These are phyloP conservation scores for Polyommatus icarus DNA, from an alignment of 2,888 invertebrate species.

Conservation along the genomic window DNA sequence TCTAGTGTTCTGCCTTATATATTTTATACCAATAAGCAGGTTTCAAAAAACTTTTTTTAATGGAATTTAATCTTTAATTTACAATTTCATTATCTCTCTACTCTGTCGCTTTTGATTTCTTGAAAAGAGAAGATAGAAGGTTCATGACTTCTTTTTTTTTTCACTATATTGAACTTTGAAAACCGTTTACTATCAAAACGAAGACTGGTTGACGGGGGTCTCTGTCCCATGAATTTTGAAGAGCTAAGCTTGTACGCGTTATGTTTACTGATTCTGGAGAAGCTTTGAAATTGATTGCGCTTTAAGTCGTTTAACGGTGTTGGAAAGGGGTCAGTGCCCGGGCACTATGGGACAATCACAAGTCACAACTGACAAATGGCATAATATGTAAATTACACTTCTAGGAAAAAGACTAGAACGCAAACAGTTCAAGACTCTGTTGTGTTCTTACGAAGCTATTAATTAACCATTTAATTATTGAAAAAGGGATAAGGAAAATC, in stretches of 20 bases:
- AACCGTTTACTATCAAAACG: neutral
- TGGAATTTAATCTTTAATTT: too few relatives aligned
- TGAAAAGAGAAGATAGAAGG: neutral
- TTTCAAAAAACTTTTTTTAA: too few relatives aligned
- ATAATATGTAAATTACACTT: constrained; percentile 16
- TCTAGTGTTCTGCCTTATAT: too few relatives aligned
- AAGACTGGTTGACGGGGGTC: neutral
- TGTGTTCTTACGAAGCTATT: neutral
- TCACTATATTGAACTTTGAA: neutral
- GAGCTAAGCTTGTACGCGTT: neutral
- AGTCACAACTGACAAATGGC: constrained; percentile 3
- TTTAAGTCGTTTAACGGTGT: constrained; percentile 22
- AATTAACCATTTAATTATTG: neutral
- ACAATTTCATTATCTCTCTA: neutral
- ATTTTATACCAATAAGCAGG: too few relatives aligned
- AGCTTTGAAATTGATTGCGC: constrained; percentile 15
- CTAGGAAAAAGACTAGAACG: neutral
- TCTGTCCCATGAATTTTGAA: neutral
- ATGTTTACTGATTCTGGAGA: neutral
- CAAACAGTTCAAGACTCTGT: neutral
- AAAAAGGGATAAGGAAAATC: too few relatives aligned
- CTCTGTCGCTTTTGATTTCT: neutral
- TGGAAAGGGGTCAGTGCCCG: neutral
- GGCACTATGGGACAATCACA: neutral
- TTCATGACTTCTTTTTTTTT: neutral